phyloP scores from a whole-genome alignment of 2,888 invertebrate species.

The Orchestes rusci region DNA sequence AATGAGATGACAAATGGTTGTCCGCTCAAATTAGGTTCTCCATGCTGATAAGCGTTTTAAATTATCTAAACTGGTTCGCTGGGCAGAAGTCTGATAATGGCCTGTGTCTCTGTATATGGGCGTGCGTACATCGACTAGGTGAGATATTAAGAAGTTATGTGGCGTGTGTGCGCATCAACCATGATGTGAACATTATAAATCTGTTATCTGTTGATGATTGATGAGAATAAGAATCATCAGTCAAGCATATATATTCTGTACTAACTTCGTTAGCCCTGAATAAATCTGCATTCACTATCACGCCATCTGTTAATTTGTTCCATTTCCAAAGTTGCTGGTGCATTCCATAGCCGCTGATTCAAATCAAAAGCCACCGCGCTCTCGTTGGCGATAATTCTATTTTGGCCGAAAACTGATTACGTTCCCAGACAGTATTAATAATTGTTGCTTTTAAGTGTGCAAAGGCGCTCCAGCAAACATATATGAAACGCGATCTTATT shows the following conservation, averaged over 20 bases:
- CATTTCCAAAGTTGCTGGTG: no score
- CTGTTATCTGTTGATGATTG: slow-evolving; percentile 5
- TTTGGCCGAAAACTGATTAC: no score
- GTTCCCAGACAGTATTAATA: slow-evolving; percentile 11
- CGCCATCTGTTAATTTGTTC: no score
- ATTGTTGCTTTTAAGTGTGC: slow-evolving; percentile 12
- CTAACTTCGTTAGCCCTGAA: no score
- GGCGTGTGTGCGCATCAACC: slow-evolving; percentile 13
- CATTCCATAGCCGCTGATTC: no score
- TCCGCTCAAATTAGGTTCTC: slow-evolving; percentile 32
- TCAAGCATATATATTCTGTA: no score
- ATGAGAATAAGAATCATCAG: no score
- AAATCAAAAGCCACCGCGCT: no score
- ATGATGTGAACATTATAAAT: slow-evolving; percentile 21
- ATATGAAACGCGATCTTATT: slow-evolving; percentile 17
- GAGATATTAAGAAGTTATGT: slow-evolving; percentile 18
- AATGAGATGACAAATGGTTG: slow-evolving; percentile 35
- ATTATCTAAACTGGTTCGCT: slow-evolving; percentile 27
- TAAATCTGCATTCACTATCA: no score
- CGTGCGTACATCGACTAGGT: slow-evolving; percentile 13
- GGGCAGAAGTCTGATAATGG: slow-evolving; percentile 23
- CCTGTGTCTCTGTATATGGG: slow-evolving; percentile 16
- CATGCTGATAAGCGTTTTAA: slow-evolving; percentile 31
- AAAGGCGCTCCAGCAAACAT: slow-evolving; percentile 6
- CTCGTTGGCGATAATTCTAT: no score